These are phyloP conservation scores for Cyclargus thomasi DNA, from an alignment of 1,140 invertebrate genomes.

Conservation along the genomic window DNA sequence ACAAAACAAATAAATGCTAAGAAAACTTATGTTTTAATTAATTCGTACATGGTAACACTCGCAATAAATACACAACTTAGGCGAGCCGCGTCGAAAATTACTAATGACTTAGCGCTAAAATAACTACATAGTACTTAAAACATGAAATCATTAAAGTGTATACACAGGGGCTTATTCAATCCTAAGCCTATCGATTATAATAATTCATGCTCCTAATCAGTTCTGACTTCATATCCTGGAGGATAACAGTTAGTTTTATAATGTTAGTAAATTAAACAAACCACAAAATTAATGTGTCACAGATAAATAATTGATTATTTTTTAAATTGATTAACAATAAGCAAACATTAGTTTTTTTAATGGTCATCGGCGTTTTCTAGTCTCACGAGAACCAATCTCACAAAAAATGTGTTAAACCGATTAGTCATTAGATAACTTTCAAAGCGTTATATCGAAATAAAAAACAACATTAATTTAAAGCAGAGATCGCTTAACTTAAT, in stretches of 20 bases:
- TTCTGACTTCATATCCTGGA: neutral
- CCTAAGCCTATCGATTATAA: neutral
- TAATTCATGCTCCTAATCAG: neutral
- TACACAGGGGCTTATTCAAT: neutral
- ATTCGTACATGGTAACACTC: constrained; percentile 14
- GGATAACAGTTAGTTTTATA: no score
- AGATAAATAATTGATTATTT: neutral
- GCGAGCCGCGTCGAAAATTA: constrained; percentile 10
- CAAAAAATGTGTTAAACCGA: constrained; percentile 12
- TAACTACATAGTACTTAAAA: neutral
- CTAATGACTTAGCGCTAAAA: neutral
- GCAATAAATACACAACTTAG: neutral
- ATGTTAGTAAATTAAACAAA: no score
- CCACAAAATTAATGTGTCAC: neutral
- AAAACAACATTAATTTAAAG: constrained; percentile 13
- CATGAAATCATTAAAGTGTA: neutral
- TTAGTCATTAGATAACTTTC: constrained; percentile 16
- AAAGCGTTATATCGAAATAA: constrained; percentile 6
- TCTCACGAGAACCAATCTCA: neutral
- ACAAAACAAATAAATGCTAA: constrained; percentile 10
- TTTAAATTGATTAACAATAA: neutral
- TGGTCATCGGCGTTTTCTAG: neutral
- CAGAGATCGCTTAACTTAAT: constrained; percentile 3
- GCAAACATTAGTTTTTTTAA: neutral
- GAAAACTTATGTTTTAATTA: neutral